Evolutionary conservation across 2,888 invertebrate genomes (phyloP).

Genomic region (Dynastes tityus): DNA sequence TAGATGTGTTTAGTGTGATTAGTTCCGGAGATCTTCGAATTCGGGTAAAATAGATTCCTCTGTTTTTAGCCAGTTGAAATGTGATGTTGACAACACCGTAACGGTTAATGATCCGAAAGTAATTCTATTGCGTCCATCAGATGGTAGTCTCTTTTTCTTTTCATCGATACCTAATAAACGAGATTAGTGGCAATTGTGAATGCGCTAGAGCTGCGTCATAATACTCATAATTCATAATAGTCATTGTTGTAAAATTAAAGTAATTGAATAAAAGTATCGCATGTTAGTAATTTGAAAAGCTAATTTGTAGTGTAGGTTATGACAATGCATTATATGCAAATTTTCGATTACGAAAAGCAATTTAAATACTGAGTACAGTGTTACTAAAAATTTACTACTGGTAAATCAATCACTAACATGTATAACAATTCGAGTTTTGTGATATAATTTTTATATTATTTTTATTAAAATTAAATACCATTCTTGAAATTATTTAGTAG

Average conservation of each 20-base stretch:
- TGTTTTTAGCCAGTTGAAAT: conserved; percentile 11
- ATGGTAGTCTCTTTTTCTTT: neutral
- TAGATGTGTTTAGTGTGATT: conserved; percentile 36
- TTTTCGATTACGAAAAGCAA: neutral
- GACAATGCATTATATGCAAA: neutral
- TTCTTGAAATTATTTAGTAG: no score
- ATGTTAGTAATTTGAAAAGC: neutral
- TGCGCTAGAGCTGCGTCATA: no score
- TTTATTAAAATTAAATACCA: no score
- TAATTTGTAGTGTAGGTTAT: neutral
- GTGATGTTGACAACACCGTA: no score
- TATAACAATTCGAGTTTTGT: no score
- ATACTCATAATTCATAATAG: no score
- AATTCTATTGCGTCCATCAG: neutral
- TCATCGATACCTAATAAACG: neutral
- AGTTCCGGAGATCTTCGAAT: conserved; percentile 18
- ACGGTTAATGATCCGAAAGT: no score
- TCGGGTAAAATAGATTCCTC: conserved; percentile 1
- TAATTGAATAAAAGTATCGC: no score
- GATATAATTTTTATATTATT: no score
- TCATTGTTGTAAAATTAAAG: no score
- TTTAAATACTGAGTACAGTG: neutral
- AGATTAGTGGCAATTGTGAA: no score
- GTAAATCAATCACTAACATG: neutral
- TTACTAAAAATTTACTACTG: neutral